Evolutionary conservation across 2,888 invertebrate species (phyloP).

Genomic region (Ochropacha duplaris): DNA sequence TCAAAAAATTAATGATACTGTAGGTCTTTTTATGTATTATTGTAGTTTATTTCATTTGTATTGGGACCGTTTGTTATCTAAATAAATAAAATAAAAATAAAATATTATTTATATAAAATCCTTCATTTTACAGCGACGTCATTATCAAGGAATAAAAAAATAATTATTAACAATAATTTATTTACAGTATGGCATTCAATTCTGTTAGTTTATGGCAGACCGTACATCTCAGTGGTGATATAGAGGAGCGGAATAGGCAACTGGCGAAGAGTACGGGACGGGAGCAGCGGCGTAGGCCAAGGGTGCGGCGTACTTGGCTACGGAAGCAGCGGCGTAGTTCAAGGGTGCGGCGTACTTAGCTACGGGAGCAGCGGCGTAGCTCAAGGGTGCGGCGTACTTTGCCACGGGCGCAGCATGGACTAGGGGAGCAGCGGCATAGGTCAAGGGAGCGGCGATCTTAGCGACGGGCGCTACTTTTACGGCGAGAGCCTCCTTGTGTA

Average conservation of each 20-base stretch:
- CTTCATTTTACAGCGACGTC: too few relatives aligned
- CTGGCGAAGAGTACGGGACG: conserved; percentile 31
- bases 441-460: conserved; percentile 40
- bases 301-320: conserved; percentile 32
- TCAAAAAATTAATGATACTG: too few relatives aligned
- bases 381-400: conserved; percentile 31
- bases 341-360: conserved; percentile 34
- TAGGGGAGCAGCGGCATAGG: conserved; percentile 22
- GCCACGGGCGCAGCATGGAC: conserved; percentile 29
- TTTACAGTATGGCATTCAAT: conserved; percentile 49
- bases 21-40: too few relatives aligned
- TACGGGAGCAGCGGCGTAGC: conserved; percentile 31
- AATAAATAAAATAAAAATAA: too few relatives aligned
- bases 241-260: conserved; percentile 27
- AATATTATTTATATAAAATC: too few relatives aligned
- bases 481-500: conserved; percentile 67
- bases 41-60: too few relatives aligned
- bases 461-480: conserved; percentile 25
- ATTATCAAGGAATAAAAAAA: background rate
- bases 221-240: conserved; percentile 47
- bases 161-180: conserved; percentile 45
- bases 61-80: too few relatives aligned
- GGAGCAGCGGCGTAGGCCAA: conserved; percentile 28
- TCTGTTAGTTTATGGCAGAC: conserved; percentile 9
- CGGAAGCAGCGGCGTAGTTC: conserved; percentile 30